Percentiles rank a stretch among this genome's conserved stretches.
Conservation (phyloP, 2,888 invertebrate genomes). For the Meganola albula region DNA sequence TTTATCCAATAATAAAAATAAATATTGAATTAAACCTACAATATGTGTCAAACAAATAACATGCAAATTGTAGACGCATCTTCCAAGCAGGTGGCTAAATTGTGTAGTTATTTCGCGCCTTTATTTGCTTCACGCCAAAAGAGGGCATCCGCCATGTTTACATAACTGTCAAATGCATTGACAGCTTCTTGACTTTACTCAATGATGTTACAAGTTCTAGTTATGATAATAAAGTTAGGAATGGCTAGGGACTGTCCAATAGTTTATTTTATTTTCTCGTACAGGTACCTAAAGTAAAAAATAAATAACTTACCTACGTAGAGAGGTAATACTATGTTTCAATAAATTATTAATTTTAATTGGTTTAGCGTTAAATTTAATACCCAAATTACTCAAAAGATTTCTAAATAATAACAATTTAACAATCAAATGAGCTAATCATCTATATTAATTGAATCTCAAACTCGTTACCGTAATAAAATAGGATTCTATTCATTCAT, state of each 20-base stretch:
- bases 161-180: slow-evolving; percentile 54
- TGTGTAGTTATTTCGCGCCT: slow-evolving; percentile 15
- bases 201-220: slow-evolving; percentile 18
- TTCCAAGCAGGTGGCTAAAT: slow-evolving; percentile 8
- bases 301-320: too few relatives aligned
- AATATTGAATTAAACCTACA: slow-evolving; percentile 4
- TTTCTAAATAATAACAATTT: too few relatives aligned
- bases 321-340: too few relatives aligned
- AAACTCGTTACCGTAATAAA: slow-evolving; percentile 17
- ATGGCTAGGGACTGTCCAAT: too few relatives aligned
- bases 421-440: slow-evolving; percentile 12
- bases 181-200: slow-evolving; percentile 29
- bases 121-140: slow-evolving; percentile 18
- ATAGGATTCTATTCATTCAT: too few relatives aligned
- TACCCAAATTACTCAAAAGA: too few relatives aligned
- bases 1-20: slow-evolving; percentile 5
- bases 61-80: slow-evolving; percentile 12
- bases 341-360: too few relatives aligned
- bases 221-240: slow-evolving; percentile 2
- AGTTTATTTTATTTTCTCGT: too few relatives aligned
- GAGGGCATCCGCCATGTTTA: slow-evolving; percentile 39
- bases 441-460: slow-evolving; percentile 30
- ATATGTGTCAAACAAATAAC: slow-evolving; percentile 2
- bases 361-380: too few relatives aligned
- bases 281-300: too few relatives aligned